Evolutionary conservation across 2,888 invertebrate genomes (phyloP).

Genomic region (Cheiracanthium punctorium): DNA sequence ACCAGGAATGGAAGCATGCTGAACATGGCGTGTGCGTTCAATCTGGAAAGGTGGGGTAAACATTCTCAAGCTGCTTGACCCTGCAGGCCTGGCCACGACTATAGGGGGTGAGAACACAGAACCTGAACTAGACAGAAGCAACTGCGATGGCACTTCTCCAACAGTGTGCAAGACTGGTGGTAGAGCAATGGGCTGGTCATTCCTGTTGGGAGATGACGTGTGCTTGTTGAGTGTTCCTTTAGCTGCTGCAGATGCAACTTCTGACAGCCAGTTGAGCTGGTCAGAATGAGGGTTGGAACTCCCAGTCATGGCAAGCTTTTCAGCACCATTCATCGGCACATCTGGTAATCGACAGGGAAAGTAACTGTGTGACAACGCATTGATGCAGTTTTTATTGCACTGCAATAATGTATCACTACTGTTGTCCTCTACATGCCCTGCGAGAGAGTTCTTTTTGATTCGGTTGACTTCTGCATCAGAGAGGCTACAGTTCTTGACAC

Average conservation of each 20-base stretch:
- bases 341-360: constrained; percentile 25
- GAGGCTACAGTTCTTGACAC: neutral
- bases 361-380: constrained; percentile 14
- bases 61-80: constrained; percentile 37
- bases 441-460: neutral
- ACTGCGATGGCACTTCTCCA: constrained; percentile 21
- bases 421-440: neutral
- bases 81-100: constrained; percentile 34
- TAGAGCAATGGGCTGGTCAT: neutral
- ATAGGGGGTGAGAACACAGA: constrained; percentile 39
- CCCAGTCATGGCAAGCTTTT: constrained; percentile 63
- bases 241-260: constrained; percentile 58
- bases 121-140: constrained; percentile 36
- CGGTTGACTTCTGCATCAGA: neutral
- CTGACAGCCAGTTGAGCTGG: constrained; percentile 68
- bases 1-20: constrained; percentile 26
- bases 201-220: constrained; percentile 23
- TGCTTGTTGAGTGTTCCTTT: constrained; percentile 37
- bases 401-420: neutral
- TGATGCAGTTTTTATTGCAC: neutral
- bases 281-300: constrained; percentile 52
- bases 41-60: constrained; percentile 47
- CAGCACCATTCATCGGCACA: constrained; percentile 66
- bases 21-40: constrained; percentile 50
- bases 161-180: constrained; percentile 10